A percentile compares a stretch with the other conserved stretches of the same genome.
Conservation (phyloP, 1,140 invertebrate genomes). For the Agrypnia vestita region DNA sequence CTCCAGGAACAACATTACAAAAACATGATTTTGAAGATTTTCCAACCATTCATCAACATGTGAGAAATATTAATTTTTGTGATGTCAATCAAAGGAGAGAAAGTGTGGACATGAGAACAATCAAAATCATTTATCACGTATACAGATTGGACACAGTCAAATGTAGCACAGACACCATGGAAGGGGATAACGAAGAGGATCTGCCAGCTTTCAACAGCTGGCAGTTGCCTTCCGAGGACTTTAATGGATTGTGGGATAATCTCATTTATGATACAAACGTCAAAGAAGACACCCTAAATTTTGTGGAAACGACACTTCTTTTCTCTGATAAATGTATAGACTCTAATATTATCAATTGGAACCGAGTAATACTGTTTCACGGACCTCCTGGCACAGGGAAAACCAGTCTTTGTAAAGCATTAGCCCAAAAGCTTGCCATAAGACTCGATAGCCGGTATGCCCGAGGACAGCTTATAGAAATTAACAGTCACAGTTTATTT, state of each 20-base stretch:
- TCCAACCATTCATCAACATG: constrained; percentile 64
- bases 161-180: constrained; percentile 61
- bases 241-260: constrained; percentile 93
- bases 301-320: constrained; percentile 87
- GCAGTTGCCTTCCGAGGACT: constrained; percentile 85
- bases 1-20: constrained; percentile 64
- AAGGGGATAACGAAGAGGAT: constrained; percentile 69
- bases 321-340: constrained; percentile 89
- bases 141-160: constrained; percentile 65
- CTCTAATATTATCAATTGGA: constrained; percentile 90
- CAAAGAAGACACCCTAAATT: constrained; percentile 91
- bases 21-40: constrained; percentile 64
- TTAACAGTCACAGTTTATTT: constrained; percentile 98
- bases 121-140: constrained; percentile 65
- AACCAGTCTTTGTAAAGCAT: constrained; percentile 95
- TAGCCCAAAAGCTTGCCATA: constrained; percentile 95
- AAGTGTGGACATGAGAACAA: constrained; percentile 59
- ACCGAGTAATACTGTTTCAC: constrained; percentile 91
- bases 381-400: constrained; percentile 95
- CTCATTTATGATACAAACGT: constrained; percentile 90
- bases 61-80: constrained; percentile 66
- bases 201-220: constrained; percentile 85
- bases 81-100: constrained; percentile 64
- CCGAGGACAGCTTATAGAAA: constrained; percentile 91
- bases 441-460: constrained; percentile 80